These are phyloP conservation scores for Aphidoletes aphidimyza DNA, from an alignment of 2,888 invertebrate genomes.

Conservation along the genomic window DNA sequence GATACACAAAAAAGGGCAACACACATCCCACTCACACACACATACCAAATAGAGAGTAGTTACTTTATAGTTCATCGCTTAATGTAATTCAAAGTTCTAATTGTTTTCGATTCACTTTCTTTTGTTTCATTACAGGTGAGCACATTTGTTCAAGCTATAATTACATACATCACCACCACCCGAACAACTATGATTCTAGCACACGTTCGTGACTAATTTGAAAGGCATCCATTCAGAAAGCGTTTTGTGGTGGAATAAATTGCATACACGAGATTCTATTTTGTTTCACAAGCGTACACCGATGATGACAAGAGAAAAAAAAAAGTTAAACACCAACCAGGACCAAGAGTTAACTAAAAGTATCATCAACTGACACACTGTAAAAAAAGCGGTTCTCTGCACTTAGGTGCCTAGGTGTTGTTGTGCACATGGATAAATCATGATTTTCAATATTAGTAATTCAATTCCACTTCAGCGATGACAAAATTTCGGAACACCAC, in stretches of 20 bases:
- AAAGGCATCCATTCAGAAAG: constrained; percentile 38
- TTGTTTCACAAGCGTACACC: background rate
- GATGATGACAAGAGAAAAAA: background rate
- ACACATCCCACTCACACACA: background rate
- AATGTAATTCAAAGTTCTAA: constrained; percentile 22
- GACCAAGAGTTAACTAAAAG: too few species aligned
- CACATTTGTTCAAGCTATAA: constrained; percentile 20
- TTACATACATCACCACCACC: too few species aligned
- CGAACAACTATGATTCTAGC: too few species aligned
- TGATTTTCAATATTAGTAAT: constrained; percentile 1
- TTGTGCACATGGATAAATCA: background rate
- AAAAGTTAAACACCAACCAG: too few species aligned
- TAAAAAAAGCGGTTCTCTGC: too few species aligned
- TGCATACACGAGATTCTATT: background rate
- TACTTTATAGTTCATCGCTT: background rate
- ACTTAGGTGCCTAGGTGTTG: too few species aligned
- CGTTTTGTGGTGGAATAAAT: constrained; percentile 27
- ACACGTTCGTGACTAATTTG: constrained; percentile 8
- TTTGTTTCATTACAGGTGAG: constrained; percentile 27
- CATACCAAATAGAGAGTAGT: too few species aligned
- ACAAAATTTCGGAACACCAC: background rate
- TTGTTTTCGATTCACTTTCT: constrained; percentile 31
- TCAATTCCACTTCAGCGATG: background rate
- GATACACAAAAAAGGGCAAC: background rate
- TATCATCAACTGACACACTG: too few species aligned